A percentile compares a stretch with the other conserved stretches of the same genome.
Evolutionary conservation across 2,888 invertebrate species (phyloP).

Genomic region (Limnephilus marmoratus): DNA sequence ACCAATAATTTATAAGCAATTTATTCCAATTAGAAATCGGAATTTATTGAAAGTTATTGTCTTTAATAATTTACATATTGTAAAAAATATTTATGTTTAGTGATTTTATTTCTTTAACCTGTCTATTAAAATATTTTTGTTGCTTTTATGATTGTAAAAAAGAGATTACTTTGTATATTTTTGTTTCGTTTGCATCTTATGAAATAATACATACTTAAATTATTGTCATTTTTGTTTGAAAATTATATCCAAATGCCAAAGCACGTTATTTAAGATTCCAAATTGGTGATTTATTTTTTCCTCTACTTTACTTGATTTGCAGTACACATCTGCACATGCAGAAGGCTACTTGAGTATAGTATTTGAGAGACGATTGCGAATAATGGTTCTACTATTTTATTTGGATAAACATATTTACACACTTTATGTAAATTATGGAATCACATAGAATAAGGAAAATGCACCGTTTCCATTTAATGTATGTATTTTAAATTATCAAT

Average conservation of each 20-base stretch:
- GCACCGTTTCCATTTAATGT: conserved; percentile 54
- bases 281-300: conserved; percentile 54
- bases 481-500: conserved; percentile 52
- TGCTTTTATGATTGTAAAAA: conserved; percentile 32
- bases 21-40: conserved; percentile 53
- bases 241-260: conserved; percentile 64
- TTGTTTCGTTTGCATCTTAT: conserved; percentile 37
- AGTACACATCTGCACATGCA: neutral
- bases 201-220: conserved; percentile 52
- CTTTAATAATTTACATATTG: conserved; percentile 39
- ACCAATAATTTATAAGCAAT: conserved; percentile 43
- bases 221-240: conserved; percentile 59
- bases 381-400: conserved; percentile 44
- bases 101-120: conserved; percentile 54
- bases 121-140: conserved; percentile 36
- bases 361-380: neutral
- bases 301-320: conserved; percentile 29
- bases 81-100: conserved; percentile 56
- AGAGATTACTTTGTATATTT: conserved; percentile 50
- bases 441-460: conserved; percentile 50
- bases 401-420: conserved; percentile 32
- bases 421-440: conserved; percentile 49
- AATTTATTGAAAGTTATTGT: conserved; percentile 38
- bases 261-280: conserved; percentile 63
- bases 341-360: neutral